Base-by-base conservation (phyloP, 1,140 invertebrate species). In the Marisa cornuarietis region DNA sequence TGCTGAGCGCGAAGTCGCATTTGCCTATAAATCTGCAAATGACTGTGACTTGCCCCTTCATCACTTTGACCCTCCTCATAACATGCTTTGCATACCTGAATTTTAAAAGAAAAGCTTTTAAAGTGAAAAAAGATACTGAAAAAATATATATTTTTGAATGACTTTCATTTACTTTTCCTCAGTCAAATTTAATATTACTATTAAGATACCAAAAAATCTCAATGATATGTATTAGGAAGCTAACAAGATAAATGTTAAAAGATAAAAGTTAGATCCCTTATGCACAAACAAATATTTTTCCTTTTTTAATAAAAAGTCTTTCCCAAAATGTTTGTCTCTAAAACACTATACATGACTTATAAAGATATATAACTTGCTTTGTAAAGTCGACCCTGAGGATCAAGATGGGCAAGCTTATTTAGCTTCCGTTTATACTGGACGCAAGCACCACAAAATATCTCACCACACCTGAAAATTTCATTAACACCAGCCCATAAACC, bases 371-470 rank as follows among this genome's bases (percentile, higher is more conserved):
- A 42, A 66, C 63, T 81, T 79, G 87, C 88, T 79, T 86, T 88
- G 68, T 87, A 86, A 49, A 75, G 66, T 77, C 84, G 85, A 16
- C 88, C 88, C 52, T 88, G 81, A 52, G 86, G 88, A 79, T 89
- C 88, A 77, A 80, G 81, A 51, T 87, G 74, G 3, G 87, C 88
- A 22, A 88, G 77, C 24, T 82, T 71, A 76, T 86, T 88, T 18
- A 89, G 79, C 76, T 82, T 87, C 24, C 86, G 82, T n/a, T 79
- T 75, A 71, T 76, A 88, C 65, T 86, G 77, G 8, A 86, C 22
- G 79, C 88, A 89, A 7, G 71, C 76, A 10, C 71, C 74, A 73
- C 88, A 89, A 72, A 89, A 89, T 16, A 87, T 81, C 26, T 86
- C 83, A 42, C 88, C 88, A 82, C 88, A 89, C 76, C 85, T 86